Base-by-base conservation (phyloP, 2,113 vertebrate species). In the Oxyura jamaicensis region DNA sequence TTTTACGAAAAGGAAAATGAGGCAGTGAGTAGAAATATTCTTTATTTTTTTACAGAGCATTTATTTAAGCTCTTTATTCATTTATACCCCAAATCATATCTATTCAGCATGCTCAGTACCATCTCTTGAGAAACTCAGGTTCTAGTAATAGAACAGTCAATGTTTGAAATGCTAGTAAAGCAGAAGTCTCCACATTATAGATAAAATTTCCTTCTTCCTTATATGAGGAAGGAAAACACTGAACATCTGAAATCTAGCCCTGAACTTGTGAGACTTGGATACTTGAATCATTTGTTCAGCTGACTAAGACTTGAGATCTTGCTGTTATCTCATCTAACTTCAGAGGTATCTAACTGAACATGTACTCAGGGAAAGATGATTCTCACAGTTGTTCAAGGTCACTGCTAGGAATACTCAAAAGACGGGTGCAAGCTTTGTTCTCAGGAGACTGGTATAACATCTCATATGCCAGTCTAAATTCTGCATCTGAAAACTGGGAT, bases 1-100 rank as follows among this genome's bases (percentile, higher is more conserved):
- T 99, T 99, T 98, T 99, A 99, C 42, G 99, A 99, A 97, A 98
- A 99, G 59, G 99, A 99, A 97, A 99, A 99, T n/a, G 99, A 99
- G 50, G 99, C 98, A 97, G 99, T 99, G 98, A 97, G 97, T 96
- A 23, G 33, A 90, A 86, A 76, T 76, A 20, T 68, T 94, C 11
- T 56, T 10, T 63, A 3, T 36, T 82, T 33, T 55, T 68, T 50
- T 6, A 48, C 71, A 83, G 7, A 86, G 1, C 0, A 1, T 82
- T 89, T 82, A 15, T 80, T 69, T 55, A 62, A 84, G 11, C 9
- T 91, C 16, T 75, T 67, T 4, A 50, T 10, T 90, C 18, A 66
- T 8, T 69, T 83, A 20, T 0, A n/a, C 11, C 6, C 53, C 7
- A 67, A 29, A 68, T 81, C 11, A 8, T 21, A 4, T 36, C 15